phyloP scores from a whole-genome alignment of 64 coral and sea anemone species.

The Montipora efflorescens region DNA sequence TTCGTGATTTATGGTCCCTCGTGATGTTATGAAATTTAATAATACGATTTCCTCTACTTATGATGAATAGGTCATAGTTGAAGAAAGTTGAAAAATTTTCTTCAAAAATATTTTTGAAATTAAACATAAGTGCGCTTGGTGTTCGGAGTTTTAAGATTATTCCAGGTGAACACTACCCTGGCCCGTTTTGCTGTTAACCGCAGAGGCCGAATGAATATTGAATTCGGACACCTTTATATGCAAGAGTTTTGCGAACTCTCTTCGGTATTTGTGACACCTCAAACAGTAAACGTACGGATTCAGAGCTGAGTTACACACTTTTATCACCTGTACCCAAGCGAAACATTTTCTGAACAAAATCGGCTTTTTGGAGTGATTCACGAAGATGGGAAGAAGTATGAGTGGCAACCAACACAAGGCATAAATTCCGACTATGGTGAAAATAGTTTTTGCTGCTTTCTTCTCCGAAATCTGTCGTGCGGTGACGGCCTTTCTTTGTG shows the following conservation, averaged over 20 bases:
- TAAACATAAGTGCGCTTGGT: no score
- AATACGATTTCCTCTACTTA: no score
- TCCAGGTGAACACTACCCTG: no score
- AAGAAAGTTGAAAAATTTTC: no score
- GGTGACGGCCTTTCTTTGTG: background rate
- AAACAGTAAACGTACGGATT: slow-evolving; percentile 25
- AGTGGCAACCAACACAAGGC: background rate
- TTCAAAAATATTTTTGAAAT: no score
- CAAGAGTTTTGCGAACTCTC: slow-evolving; percentile 15
- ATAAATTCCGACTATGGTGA: slow-evolving; percentile 10
- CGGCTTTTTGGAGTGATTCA: background rate
- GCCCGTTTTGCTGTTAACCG: background rate
- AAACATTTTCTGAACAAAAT: background rate
- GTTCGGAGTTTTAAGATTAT: no score
- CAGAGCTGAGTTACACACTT: slow-evolving; percentile 7
- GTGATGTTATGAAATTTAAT: no score
- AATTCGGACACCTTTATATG: background rate
- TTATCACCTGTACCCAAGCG: background rate
- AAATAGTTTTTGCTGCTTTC: slow-evolving; percentile 14
- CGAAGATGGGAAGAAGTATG: background rate
- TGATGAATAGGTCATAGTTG: no score
- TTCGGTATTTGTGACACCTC: slow-evolving; percentile 6
- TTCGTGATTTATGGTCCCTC: no score
- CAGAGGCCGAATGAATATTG: background rate
- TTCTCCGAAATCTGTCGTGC: background rate